Base-by-base conservation (phyloP, 2,888 invertebrate species). In the Isoperla grammatica region DNA sequence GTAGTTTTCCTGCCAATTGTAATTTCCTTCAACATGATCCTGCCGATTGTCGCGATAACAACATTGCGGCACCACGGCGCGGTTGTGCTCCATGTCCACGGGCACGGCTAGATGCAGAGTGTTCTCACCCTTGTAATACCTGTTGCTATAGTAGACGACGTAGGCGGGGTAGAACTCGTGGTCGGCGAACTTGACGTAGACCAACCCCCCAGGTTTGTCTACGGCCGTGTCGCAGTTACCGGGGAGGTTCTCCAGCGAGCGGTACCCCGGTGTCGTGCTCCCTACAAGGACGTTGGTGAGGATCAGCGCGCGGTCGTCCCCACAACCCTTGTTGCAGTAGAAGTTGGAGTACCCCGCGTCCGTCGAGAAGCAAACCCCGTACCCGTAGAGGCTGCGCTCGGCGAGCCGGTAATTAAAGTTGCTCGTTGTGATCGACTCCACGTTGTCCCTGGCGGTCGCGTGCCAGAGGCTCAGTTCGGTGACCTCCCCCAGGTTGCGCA, bases 371-470 rank as follows among this genome's bases (percentile, higher is more conserved):
- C 61, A 61, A 3, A 65, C 64, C 6, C 65, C 65, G 1, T 23
- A 17, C 1, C 65, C 65, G 60, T 46, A 65, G 13, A 48, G 61
- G 5, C 40, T 35, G 12, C 66, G 56, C 1, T 8, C 15, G 5
- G 63, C 59, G 1, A 46, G 40, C n/a, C 64, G 46, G 64, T 64
- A 65, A 40, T 66, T 58, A 13, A 66, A 54, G 39, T 65, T 60
- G 43, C 53, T 12, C 20, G 55, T 11, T 11, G 59, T 40, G 37
- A 65, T 65, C 2, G 60, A 40, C 1, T 9, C 0, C 1, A 58
- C 65, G 17, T 60, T 65, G 0, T 8, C 2, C 19, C 13, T 46
- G 15, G 57, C 37, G n/a, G 65, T 64, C 1, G 64, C 60, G 49
- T 65, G 64, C 48, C 48, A 62, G 29, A 64, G 23, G 3, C 19